These are phyloP conservation scores for Cephalopterus ornatus DNA, from an alignment of 2,113 vertebrate species.

Conservation along the genomic window DNA sequence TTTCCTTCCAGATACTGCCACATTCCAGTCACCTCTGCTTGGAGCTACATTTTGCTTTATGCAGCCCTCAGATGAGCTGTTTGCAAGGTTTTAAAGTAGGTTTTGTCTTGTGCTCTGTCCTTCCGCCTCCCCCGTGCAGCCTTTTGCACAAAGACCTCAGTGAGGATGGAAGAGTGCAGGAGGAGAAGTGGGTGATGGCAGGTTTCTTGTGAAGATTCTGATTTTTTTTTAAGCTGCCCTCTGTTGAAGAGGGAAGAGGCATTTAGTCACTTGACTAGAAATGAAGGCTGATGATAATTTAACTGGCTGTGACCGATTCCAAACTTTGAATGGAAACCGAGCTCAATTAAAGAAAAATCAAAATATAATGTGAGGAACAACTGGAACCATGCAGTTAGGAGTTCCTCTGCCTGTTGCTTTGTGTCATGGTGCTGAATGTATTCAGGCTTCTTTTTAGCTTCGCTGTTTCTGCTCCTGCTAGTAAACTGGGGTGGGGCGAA, in stretches of 20 bases:
- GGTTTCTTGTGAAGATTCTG: background rate
- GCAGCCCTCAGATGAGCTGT: background rate
- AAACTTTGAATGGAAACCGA: background rate
- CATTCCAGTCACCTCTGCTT: background rate
- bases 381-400: background rate
- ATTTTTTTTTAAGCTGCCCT: background rate
- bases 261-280: background rate
- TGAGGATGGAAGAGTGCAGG: background rate
- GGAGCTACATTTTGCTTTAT: background rate
- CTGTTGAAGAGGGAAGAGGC: background rate
- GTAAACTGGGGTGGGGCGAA: background rate
- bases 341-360: background rate
- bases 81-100: background rate
- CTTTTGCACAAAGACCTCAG: background rate
- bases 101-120: background rate
- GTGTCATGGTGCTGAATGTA: background rate
- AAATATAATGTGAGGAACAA: background rate
- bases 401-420: background rate
- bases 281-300: background rate
- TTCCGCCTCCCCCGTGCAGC: background rate
- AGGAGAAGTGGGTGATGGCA: background rate
- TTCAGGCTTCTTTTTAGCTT: background rate
- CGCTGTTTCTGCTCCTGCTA: background rate
- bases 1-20: background rate
- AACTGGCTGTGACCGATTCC: background rate